Evolutionary conservation across 2,888 invertebrate species (phyloP).

Genomic region (Lasioglossum figueresi): DNA sequence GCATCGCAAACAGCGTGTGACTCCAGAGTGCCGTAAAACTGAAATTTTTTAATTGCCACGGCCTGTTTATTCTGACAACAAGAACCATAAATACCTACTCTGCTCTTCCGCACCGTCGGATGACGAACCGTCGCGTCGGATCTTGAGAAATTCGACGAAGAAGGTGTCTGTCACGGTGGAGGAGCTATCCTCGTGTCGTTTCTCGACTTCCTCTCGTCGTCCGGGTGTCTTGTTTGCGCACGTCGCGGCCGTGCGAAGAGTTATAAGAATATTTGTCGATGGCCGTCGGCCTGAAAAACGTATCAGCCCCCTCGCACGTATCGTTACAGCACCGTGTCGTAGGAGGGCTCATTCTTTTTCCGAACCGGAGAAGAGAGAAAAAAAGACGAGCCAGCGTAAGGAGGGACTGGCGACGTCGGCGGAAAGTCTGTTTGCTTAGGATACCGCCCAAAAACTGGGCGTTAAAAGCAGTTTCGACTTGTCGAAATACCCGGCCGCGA

Average conservation of each 20-base stretch:
- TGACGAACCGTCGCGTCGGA: not conserved
- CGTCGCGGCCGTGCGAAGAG: conserved; percentile 54
- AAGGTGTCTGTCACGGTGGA: not conserved
- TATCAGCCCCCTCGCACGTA: conserved; percentile 31
- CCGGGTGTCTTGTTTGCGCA: conserved; percentile 60
- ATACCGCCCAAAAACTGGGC: conserved; percentile 71
- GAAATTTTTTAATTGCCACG: not conserved
- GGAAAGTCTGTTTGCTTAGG: conserved; percentile 75
- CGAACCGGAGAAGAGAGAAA: not conserved
- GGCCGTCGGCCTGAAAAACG: conserved; percentile 54
- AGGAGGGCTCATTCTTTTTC: conserved; percentile 26
- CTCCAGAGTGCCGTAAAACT: not conserved
- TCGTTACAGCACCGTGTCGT: conserved; percentile 52
- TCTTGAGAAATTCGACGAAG: conserved; percentile 12
- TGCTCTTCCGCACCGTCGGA: not conserved
- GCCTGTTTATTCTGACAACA: not conserved
- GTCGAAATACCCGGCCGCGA: conserved; percentile 60
- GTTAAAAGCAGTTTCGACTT: conserved; percentile 71
- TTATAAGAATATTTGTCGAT: conserved; percentile 74
- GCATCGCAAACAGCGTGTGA: conserved; percentile 1
- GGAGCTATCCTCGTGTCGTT: conserved; percentile 25
- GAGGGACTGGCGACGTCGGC: conserved; percentile 40
- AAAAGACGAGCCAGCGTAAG: conserved; percentile 1
- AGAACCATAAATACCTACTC: not conserved
- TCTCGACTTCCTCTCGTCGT: conserved; percentile 34